phyloP scores from a whole-genome alignment of 2,888 invertebrate species.

The Lomographa bimaculata region DNA sequence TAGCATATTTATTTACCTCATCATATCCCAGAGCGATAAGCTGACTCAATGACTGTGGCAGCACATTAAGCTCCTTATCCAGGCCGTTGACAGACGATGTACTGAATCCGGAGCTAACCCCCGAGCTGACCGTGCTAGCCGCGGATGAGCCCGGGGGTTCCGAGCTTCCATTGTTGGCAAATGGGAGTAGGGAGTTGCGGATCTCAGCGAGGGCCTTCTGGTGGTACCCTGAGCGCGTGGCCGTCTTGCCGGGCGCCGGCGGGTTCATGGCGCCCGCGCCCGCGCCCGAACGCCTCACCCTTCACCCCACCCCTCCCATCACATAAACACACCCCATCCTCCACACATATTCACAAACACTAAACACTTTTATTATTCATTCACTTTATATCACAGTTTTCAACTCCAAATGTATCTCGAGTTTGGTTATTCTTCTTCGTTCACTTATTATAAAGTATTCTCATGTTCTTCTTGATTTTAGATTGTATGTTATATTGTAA shows the following conservation, averaged over 20 bases:
- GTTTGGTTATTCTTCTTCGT: constrained; percentile 24
- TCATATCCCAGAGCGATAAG: constrained; percentile 89
- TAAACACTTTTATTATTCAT: constrained; percentile 49
- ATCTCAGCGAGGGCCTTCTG: constrained; percentile 95
- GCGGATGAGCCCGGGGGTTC: constrained; percentile 89
- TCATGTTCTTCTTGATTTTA: constrained; percentile 23
- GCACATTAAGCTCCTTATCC: constrained; percentile 86
- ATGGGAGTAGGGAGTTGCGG: constrained; percentile 91
- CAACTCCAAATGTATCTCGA: constrained; percentile 15
- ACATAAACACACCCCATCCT: constrained; percentile 63
- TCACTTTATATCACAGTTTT: constrained; percentile 32
- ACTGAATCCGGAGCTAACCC: constrained; percentile 84
- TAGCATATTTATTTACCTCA: constrained; percentile 80
- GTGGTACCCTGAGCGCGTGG: constrained; percentile 91
- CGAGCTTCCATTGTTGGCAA: constrained; percentile 86
- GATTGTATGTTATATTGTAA: constrained; percentile 1
- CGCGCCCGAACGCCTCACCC: constrained; percentile 80
- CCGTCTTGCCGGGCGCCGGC: constrained; percentile 85
- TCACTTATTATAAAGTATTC: constrained; percentile 31
- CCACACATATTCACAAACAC: constrained; percentile 54
- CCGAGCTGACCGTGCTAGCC: constrained; percentile 87
- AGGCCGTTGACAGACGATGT: constrained; percentile 82
- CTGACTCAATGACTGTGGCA: constrained; percentile 86
- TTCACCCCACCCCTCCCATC: constrained; percentile 82
- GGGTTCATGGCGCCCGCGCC: constrained; percentile 85